Percentiles rank a stretch among this genome's conserved stretches.
Evolutionary conservation across 2,113 vertebrate species (phyloP).

Genomic region (Monarcha castaneiventris): DNA sequence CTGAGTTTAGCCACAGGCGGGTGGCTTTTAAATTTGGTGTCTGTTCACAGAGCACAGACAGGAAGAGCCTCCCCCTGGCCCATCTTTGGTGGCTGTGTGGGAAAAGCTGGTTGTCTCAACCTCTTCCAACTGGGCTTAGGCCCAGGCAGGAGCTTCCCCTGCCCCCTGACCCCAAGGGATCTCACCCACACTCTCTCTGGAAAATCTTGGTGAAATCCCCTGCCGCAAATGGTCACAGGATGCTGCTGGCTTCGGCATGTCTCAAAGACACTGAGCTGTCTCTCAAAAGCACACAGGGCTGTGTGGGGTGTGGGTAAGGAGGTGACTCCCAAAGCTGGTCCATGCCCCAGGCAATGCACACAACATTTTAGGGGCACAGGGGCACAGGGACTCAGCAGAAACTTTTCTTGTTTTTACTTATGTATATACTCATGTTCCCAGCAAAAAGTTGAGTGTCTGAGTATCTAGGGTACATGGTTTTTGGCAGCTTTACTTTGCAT

Average conservation of each 20-base stretch:
- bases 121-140: not conserved
- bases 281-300: accelerated
- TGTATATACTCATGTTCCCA: not conserved
- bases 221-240: not conserved
- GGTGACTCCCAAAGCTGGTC: not conserved
- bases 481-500: not conserved
- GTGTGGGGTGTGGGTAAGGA: not conserved
- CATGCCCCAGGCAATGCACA: too few relatives aligned
- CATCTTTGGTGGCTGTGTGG: not conserved
- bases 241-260: not conserved
- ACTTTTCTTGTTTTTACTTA: not conserved
- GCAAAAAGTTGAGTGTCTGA: not conserved
- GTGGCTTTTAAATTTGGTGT: not conserved
- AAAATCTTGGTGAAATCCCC: not conserved
- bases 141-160: not conserved
- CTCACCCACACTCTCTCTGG: not conserved
- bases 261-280: not conserved
- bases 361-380: accelerated
- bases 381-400: not conserved
- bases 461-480: accelerated
- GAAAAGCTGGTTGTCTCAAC: not conserved
- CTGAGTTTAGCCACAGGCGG: not conserved
- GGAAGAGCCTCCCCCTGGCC: not conserved
- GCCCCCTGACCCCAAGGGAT: not conserved
- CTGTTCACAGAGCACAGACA: not conserved